Evolutionary conservation across 2,888 invertebrate species (phyloP).

Genomic region (Entomobrya proxima): DNA sequence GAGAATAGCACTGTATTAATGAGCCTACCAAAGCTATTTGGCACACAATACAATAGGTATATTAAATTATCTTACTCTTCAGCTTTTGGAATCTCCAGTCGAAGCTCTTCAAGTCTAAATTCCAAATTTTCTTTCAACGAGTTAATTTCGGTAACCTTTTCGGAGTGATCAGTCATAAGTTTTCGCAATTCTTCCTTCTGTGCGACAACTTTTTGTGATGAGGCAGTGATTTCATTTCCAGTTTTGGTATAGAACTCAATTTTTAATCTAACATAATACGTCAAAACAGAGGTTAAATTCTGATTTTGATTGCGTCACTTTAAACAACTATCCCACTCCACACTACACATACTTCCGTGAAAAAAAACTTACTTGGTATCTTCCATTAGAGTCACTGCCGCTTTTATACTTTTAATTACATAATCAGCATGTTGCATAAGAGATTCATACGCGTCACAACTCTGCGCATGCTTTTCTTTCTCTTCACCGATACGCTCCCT

Average conservation of each 20-base stretch:
- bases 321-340: too few relatives aligned
- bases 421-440: slow-evolving; percentile 9
- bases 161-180: neutral
- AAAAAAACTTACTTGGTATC: slow-evolving; percentile 16
- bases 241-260: neutral
- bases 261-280: neutral
- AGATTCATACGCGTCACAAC: neutral
- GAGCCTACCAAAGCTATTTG: too few relatives aligned
- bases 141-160: neutral
- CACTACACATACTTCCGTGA: neutral
- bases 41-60: too few relatives aligned
- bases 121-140: neutral
- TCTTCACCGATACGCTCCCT: neutral
- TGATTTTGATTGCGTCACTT: too few relatives aligned
- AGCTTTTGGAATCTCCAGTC: neutral
- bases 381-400: neutral
- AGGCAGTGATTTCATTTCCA: neutral
- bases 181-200: neutral
- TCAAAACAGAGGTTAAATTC: too few relatives aligned
- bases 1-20: too few relatives aligned
- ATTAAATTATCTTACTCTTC: neutral
- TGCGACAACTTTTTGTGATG: neutral
- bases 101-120: neutral
- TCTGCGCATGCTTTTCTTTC: neutral
- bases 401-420: neutral